Conservation (phyloP, 2,113 vertebrate genomes). For the Electrona antarctica region DNA sequence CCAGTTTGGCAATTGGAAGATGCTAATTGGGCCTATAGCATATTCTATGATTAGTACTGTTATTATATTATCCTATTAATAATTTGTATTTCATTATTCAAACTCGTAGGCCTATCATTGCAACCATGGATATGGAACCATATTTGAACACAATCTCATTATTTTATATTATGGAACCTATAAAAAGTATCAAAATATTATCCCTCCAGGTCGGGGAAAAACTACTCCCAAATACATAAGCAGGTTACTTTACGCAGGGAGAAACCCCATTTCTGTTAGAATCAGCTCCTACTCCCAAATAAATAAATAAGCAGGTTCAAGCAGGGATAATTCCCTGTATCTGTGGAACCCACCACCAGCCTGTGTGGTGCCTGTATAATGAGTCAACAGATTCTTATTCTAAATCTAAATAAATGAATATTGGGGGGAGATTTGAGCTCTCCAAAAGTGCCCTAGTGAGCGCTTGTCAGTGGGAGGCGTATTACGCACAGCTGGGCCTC, state of each 20-base stretch:
- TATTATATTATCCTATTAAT: slow-evolving; percentile 2
- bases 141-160: background rate
- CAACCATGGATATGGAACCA: background rate
- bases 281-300: too few species aligned
- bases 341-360: background rate
- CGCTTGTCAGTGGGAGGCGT: slow-evolving; percentile 14
- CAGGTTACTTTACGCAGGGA: background rate
- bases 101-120: background rate
- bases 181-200: too few species aligned
- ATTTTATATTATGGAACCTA: too few species aligned
- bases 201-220: too few species aligned
- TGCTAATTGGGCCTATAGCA: slow-evolving; percentile 1
- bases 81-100: background rate
- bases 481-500: slow-evolving; percentile 41
- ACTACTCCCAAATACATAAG: background rate
- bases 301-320: background rate
- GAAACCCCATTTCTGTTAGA: background rate
- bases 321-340: too few species aligned
- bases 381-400: background rate
- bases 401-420: slow-evolving; percentile 1
- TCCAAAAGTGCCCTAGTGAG: background rate
- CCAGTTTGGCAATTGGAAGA: background rate
- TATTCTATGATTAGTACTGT: background rate
- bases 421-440: background rate
- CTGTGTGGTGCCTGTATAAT: background rate